These are phyloP conservation scores for Aricia agestis DNA, from an alignment of 1,140 invertebrate genomes.

Conservation along the genomic window DNA sequence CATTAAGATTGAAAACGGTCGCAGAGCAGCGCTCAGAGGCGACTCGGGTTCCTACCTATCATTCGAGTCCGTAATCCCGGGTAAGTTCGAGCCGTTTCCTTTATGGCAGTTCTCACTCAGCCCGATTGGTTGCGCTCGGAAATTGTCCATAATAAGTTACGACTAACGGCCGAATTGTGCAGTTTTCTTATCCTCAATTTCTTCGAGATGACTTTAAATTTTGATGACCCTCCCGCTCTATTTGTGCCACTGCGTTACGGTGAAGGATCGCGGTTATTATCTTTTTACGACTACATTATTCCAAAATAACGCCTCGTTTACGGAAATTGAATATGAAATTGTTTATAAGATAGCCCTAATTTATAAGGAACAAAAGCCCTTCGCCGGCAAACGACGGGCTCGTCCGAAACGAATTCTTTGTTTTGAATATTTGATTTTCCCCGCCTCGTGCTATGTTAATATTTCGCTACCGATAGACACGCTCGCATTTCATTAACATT, in stretches of 20 bases:
- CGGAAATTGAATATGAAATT: background rate
- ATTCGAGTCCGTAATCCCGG: constrained; percentile 35
- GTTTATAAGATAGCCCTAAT: constrained; percentile 3
- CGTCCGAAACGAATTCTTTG: background rate
- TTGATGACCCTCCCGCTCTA: constrained; percentile 39
- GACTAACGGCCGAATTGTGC: constrained; percentile 51
- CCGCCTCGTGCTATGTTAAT: background rate
- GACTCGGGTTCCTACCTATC: constrained; percentile 40
- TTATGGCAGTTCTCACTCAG: constrained; percentile 63
- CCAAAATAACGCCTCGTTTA: background rate
- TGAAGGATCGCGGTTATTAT: constrained; percentile 14
- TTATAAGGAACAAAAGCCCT: background rate
- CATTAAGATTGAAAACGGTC: constrained; percentile 44
- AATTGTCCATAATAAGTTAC: constrained; percentile 66
- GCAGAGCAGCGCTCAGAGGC: constrained; percentile 41
- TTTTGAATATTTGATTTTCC: background rate
- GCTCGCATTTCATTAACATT: background rate
- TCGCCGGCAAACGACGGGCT: background rate
- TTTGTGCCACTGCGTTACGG: background rate
- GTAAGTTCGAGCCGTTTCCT: constrained; percentile 58
- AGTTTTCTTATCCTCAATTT: constrained; percentile 51
- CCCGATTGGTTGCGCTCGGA: constrained; percentile 62
- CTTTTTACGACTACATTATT: background rate
- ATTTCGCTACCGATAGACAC: background rate
- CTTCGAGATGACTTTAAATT: constrained; percentile 49